phyloP scores from a whole-genome alignment of 2,797 vertebrate species.

The Mormyrus proboscirostris region DNA sequence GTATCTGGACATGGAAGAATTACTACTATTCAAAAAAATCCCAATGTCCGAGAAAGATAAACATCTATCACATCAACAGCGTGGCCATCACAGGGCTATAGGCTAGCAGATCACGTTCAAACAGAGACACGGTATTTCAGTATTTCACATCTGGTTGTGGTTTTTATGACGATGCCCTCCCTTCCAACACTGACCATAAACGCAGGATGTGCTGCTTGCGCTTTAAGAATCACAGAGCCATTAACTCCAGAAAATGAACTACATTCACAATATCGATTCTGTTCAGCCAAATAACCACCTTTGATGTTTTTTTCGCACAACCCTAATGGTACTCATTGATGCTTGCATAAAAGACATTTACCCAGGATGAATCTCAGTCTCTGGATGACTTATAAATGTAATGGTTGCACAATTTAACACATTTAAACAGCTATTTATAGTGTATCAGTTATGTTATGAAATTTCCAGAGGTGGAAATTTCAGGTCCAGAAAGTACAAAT shows the following conservation, averaged over 20 bases:
- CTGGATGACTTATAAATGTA: not conserved
- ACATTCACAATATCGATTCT: not conserved
- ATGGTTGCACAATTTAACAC: not conserved
- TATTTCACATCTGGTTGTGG: not conserved
- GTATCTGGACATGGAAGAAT: not conserved
- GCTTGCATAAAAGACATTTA: not conserved
- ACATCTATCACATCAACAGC: not conserved
- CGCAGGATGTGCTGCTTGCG: not conserved
- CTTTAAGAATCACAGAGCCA: not conserved
- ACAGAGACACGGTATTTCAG: not conserved
- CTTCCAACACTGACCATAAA: not conserved
- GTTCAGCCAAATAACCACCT: not conserved
- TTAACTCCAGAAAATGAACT: slow-evolving; percentile 1
- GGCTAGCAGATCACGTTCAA: not conserved
- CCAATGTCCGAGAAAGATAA: not conserved
- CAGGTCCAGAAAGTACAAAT: not conserved
- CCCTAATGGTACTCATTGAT: not conserved
- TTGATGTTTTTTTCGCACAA: not conserved
- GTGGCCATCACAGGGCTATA: not conserved
- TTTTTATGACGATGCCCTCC: not conserved
- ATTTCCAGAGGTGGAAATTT: not conserved
- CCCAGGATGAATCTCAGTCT: not conserved
- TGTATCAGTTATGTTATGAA: not conserved
- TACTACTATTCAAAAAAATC: not conserved
- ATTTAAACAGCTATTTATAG: slow-evolving; percentile 6